A percentile compares a stretch with the other conserved stretches of the same genome.
phyloP scores from a whole-genome alignment of 2,113 vertebrate species.

The Cryptoleucopteryx plumbea region DNA sequence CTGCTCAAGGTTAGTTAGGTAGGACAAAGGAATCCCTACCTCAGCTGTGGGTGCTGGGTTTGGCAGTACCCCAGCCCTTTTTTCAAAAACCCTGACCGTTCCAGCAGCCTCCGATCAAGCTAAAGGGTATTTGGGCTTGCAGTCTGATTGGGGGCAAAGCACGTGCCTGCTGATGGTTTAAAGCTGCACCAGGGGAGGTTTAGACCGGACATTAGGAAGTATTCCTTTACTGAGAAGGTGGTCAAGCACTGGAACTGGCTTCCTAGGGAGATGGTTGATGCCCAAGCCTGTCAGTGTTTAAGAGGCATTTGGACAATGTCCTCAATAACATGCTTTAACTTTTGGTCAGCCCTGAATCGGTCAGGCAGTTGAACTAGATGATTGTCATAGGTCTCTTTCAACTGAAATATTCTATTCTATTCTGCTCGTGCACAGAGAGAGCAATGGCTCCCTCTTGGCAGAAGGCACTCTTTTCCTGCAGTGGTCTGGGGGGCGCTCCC shows the following conservation, averaged over 20 bases:
- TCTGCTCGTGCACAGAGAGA: not conserved
- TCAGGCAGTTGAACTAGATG: not conserved
- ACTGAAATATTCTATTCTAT: not conserved
- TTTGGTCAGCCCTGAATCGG: not conserved
- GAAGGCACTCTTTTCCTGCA: not conserved
- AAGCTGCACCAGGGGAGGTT: not conserved
- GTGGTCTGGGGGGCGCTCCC: not conserved
- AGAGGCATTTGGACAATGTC: not conserved
- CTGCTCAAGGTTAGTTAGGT: not conserved
- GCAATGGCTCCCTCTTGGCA: not conserved
- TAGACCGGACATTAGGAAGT: not conserved
- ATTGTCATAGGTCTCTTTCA: not conserved
- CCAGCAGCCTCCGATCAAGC: not conserved
- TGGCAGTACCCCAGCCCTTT: not conserved
- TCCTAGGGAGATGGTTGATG: not conserved
- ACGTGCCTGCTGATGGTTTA: fast-evolving
- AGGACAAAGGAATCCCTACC: not conserved
- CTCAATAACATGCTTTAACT: not conserved
- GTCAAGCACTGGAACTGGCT: not conserved
- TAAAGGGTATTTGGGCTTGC: not conserved
- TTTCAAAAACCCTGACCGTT: not conserved
- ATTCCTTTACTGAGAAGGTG: not conserved
- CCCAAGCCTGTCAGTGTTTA: not conserved
- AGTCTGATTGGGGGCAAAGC: fast-evolving
- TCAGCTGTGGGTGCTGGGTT: not conserved